Percentiles rank a stretch among this genome's conserved stretches.
phyloP scores from a whole-genome alignment of 2,113 vertebrate species.

The Pelusios castaneus region DNA sequence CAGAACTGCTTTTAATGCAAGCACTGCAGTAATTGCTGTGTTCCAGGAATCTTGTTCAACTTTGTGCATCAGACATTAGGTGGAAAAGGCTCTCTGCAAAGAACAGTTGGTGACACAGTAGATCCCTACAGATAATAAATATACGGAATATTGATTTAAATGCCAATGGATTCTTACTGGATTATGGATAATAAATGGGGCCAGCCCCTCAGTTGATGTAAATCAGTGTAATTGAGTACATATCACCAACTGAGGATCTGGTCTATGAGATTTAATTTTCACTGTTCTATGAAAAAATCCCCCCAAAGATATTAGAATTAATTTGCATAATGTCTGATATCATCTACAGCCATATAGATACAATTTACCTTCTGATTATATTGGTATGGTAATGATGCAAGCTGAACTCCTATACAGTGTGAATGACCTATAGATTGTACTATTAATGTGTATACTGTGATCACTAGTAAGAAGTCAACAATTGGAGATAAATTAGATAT shows the following conservation, averaged over 20 bases:
- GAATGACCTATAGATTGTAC: accelerated
- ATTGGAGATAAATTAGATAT: accelerated
- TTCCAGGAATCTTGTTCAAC: not conserved
- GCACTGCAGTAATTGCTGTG: not conserved
- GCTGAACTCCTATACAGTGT: accelerated
- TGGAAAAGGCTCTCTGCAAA: not conserved
- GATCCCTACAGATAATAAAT: accelerated
- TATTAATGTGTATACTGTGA: accelerated
- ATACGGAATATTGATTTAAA: not conserved
- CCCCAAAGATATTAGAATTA: accelerated
- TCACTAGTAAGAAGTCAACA: accelerated
- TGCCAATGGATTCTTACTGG: not conserved
- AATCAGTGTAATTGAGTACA: not conserved
- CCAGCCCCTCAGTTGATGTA: not conserved
- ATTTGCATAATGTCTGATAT: not conserved
- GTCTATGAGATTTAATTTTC: not conserved
- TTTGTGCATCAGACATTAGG: not conserved
- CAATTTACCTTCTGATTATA: accelerated
- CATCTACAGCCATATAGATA: accelerated
- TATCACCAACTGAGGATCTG: accelerated
- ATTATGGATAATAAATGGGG: not conserved
- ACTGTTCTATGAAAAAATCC: not conserved
- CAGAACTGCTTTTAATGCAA: not conserved
- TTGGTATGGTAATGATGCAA: accelerated
- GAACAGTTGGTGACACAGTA: not conserved